Evolutionary conservation across 2,113 vertebrate species (phyloP).

Genomic region (Empidonax traillii): DNA sequence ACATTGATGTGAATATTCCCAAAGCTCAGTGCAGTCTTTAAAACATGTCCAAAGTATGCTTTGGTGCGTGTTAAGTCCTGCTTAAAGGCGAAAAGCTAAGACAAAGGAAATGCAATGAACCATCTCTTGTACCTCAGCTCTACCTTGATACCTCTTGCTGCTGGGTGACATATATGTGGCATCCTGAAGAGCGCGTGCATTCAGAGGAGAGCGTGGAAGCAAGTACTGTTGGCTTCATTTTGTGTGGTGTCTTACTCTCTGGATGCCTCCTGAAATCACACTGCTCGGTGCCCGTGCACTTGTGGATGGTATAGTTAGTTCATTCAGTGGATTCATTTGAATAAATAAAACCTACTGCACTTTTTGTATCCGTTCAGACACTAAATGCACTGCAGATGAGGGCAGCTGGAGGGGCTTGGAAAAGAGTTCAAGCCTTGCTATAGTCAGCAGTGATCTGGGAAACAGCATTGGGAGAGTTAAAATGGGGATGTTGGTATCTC

Average conservation of each 20-base stretch:
- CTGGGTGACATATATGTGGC: not conserved
- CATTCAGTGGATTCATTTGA: not conserved
- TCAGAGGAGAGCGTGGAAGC: not conserved
- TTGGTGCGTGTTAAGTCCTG: not conserved
- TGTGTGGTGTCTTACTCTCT: not conserved
- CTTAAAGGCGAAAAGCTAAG: not conserved
- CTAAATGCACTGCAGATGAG: not conserved
- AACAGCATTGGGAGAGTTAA: not conserved
- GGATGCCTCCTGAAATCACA: not conserved
- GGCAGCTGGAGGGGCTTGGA: not conserved
- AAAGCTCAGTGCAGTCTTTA: not conserved
- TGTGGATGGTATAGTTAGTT: not conserved
- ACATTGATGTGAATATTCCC: not conserved
- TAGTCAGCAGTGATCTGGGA: not conserved
- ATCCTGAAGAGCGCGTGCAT: fast-evolving
- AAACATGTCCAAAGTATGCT: not conserved
- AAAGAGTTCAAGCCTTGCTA: not conserved
- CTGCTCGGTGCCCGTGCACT: not conserved
- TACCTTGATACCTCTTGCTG: not conserved
- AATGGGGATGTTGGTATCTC: not conserved
- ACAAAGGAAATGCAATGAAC: not conserved
- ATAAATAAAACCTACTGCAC: not conserved
- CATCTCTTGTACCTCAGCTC: not conserved
- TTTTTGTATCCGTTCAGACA: not conserved
- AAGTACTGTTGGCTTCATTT: not conserved